Conservation (phyloP, 2,888 invertebrate genomes). For the Hirtodrosophila alboralis region DNA sequence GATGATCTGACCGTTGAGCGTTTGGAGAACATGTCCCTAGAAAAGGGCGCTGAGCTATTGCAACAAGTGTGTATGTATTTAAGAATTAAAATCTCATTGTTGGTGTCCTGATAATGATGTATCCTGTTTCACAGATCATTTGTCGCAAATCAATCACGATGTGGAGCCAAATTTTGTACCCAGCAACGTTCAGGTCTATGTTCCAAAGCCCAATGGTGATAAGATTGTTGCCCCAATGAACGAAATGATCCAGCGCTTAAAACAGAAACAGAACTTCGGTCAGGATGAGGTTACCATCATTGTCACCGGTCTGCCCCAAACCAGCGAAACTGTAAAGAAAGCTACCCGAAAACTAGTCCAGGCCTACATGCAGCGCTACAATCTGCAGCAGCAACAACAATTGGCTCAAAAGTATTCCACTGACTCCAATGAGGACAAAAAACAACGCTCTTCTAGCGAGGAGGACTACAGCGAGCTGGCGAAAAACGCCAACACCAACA, state of each 20-base stretch:
- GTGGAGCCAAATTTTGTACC: conserved; percentile 67
- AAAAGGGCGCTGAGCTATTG: conserved; percentile 73
- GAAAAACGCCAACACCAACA: conserved; percentile 56
- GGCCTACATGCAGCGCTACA: conserved; percentile 80
- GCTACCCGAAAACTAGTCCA: conserved; percentile 71
- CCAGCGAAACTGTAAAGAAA: conserved; percentile 66
- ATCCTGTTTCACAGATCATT: conserved; percentile 60
- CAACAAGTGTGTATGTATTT: conserved; percentile 75
- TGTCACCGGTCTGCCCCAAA: conserved; percentile 77
- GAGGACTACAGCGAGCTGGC: conserved; percentile 55
- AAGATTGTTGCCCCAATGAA: conserved; percentile 49
- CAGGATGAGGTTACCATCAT: conserved; percentile 80
- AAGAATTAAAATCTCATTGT: background rate
- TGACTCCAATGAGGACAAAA: conserved; percentile 42
- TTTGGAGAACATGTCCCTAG: conserved; percentile 71
- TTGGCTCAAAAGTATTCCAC: conserved; percentile 32
- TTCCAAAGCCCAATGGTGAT: conserved; percentile 62
- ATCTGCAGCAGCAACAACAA: conserved; percentile 54
- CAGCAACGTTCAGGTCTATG: conserved; percentile 54
- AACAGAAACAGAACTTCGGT: conserved; percentile 68
- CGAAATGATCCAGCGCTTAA: conserved; percentile 60
- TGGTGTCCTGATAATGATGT: background rate
- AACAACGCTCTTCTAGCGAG: conserved; percentile 63
- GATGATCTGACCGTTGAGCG: conserved; percentile 67
- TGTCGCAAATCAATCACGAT: conserved; percentile 71